Percentiles rank a stretch among this genome's conserved stretches.
phyloP scores from a whole-genome alignment of 2,888 invertebrate genomes.

The Tuberolachnus salignus region DNA sequence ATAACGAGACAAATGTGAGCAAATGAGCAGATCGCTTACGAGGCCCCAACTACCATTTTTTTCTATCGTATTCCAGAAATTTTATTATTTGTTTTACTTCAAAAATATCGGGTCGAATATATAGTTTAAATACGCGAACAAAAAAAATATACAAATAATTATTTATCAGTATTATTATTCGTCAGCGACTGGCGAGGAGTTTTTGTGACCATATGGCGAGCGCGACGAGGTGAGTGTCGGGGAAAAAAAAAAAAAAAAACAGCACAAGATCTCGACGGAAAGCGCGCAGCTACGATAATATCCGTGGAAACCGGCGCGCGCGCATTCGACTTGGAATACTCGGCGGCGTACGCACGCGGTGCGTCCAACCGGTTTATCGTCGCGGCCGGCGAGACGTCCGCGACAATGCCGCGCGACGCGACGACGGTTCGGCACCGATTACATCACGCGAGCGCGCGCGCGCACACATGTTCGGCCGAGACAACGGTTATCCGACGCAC shows the following conservation, averaged over 20 bases:
- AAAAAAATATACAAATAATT: too few species aligned
- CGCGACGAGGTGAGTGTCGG: not conserved
- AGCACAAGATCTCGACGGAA: not conserved
- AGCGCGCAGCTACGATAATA: conserved; percentile 7
- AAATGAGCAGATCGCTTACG: too few species aligned
- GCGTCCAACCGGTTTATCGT: conserved; percentile 37
- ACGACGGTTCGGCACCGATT: not conserved
- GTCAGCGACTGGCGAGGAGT: too few species aligned
- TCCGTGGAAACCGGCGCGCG: not conserved
- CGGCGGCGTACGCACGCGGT: not conserved
- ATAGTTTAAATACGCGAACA: too few species aligned
- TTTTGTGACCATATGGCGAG: not conserved
- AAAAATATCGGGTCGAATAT: too few species aligned
- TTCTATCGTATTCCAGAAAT: too few species aligned
- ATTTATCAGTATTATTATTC: too few species aligned
- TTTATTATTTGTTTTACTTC: too few species aligned
- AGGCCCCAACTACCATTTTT: too few species aligned
- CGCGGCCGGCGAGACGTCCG: not conserved
- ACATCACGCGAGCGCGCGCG: not conserved
- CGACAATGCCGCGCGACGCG: not conserved
- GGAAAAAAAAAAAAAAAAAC: not conserved
- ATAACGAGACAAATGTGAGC: too few species aligned
- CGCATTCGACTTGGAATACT: too few species aligned
- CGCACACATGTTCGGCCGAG: not conserved
- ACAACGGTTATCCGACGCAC: conserved; percentile 3